Base-by-base conservation (phyloP, 2,113 vertebrate species). In the Eulacestoma nigropectus region DNA sequence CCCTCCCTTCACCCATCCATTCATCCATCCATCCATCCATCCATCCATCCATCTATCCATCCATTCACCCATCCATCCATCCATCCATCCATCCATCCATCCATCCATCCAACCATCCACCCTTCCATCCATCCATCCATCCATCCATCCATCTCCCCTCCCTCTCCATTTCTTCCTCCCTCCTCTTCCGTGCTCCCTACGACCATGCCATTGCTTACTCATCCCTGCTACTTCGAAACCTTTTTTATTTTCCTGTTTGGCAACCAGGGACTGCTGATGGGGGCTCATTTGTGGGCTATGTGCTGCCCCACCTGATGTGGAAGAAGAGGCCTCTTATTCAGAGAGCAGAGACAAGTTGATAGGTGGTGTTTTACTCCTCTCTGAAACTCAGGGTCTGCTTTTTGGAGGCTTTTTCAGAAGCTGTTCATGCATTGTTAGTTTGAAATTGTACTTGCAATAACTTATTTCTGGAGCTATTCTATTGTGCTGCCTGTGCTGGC, bases 391-490 rank as follows among this genome's bases (percentile, higher is more conserved):
- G 27, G 18, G 21, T 63, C 46, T 94, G 76, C 14, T 86, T 84
- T 87, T 65, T 13, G 21, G n/a, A 70, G 46, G 16, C 15, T 80
- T 94, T 95, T 94, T 60, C 25, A 30, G 37, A 73, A 86, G 67
- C 46, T 65, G 21, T 74, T 83, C 44, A 70, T 67, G 68, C 52
- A n/a, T 44, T 68, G 41, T 41, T 96, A 63, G 39, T 33, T 77
- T 75, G 60, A 78, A 96, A 91, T 64, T 46, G 29, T 86, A 60
- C 84, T 93, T 74, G 44, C 82, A 90, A 47, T 90, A 90, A 84
- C 65, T 91, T 88, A 35, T 86, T 88, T 78, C 59, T 88, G 59
- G 32, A 69, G 63, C 32, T 90, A 91, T 88, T 93, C 68, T 67
- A 23, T 91, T 93, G 92, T 68, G 50, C 60, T 88, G 26, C 67